Conservation (phyloP, 2,797 vertebrate species). For the Pangasius sanitwongsei region DNA sequence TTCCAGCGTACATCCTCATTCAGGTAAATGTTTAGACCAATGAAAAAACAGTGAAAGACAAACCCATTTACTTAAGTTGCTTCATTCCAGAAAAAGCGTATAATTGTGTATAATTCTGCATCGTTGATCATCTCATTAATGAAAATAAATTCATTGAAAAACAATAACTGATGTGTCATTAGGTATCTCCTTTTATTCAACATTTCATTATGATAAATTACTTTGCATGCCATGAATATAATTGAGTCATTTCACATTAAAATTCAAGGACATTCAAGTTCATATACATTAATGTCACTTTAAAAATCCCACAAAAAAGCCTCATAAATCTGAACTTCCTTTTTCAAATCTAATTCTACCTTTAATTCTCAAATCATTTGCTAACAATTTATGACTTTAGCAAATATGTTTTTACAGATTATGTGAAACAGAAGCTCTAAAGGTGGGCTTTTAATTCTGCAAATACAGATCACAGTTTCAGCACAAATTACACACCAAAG, state of each 20-base stretch:
- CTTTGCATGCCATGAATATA: not conserved
- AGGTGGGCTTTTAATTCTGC: not conserved
- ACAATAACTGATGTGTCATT: not conserved
- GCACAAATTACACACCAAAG: conserved; percentile 6
- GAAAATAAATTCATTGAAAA: not conserved
- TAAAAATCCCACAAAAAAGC: not conserved
- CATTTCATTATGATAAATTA: not conserved
- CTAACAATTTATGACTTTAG: not conserved
- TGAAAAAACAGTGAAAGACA: not conserved
- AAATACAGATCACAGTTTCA: not conserved
- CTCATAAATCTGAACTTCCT: too few relatives aligned
- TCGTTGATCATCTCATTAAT: not conserved
- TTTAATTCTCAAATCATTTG: not conserved
- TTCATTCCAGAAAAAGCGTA: not conserved
- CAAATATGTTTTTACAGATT: not conserved
- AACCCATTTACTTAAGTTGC: not conserved
- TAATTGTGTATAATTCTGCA: not conserved
- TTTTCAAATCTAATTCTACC: not conserved
- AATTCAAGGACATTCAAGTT: not conserved
- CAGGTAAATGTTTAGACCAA: not conserved
- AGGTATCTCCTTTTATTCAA: not conserved
- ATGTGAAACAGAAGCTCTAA: not conserved
- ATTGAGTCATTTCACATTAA: not conserved
- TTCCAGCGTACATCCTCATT: not conserved
- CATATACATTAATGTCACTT: not conserved